These are phyloP conservation scores for Sarotherodon lohbergeri DNA, from an alignment of 2,113 vertebrate genomes.

Conservation along the genomic window DNA sequence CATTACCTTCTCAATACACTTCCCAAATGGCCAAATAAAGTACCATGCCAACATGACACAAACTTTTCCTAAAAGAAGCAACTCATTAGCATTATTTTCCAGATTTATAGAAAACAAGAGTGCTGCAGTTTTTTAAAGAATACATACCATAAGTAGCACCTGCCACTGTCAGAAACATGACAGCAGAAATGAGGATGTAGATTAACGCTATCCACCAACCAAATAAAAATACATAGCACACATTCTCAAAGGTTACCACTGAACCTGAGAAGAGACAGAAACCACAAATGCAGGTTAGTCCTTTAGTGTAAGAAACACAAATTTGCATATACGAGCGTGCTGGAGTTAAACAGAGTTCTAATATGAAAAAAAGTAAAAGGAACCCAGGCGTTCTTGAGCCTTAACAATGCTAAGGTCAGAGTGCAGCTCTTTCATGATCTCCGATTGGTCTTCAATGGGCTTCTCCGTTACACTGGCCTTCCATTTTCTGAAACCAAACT, in stretches of 20 bases:
- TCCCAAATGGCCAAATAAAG: slow-evolving; percentile 84
- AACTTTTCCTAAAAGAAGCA: slow-evolving; percentile 59
- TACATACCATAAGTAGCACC: slow-evolving; percentile 76
- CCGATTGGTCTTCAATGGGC: slow-evolving; percentile 80
- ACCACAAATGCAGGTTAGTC: neutral
- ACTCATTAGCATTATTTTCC: neutral
- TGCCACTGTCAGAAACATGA: slow-evolving; percentile 78
- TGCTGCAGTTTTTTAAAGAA: neutral
- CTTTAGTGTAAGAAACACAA: neutral
- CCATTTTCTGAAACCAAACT: slow-evolving; percentile 94
- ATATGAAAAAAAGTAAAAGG: neutral
- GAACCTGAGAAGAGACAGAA: slow-evolving; percentile 66
- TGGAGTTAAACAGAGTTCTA: neutral
- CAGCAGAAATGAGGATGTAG: slow-evolving; percentile 69
- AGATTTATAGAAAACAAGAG: neutral
- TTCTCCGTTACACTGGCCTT: slow-evolving; percentile 81
- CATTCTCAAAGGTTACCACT: slow-evolving; percentile 70
- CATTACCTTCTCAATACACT: slow-evolving; percentile 72
- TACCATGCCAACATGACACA: slow-evolving; percentile 71
- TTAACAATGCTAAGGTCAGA: slow-evolving; percentile 77
- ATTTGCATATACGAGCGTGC: neutral
- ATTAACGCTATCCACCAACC: slow-evolving; percentile 86
- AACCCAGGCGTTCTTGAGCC: slow-evolving; percentile 59
- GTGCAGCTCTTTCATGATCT: slow-evolving; percentile 81
- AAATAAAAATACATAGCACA: slow-evolving; percentile 79